Evolutionary conservation across 2,797 vertebrate genomes (phyloP), one percentile per base, ranked within the genome.

Genomic region (Sphenodon punctatus): DNA sequence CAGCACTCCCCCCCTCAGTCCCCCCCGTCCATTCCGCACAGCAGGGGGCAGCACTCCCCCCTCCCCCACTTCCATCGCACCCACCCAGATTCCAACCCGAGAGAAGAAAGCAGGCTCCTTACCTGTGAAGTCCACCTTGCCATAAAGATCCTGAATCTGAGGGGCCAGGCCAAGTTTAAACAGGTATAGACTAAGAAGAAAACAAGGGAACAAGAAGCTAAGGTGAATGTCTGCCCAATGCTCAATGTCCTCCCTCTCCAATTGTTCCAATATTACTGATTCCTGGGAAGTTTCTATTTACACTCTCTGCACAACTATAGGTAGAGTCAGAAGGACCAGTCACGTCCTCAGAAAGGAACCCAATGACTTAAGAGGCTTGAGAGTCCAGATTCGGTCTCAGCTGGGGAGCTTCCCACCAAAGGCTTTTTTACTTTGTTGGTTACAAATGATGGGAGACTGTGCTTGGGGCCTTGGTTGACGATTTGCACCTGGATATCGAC

Each of bases 91-190:
- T 6, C 20, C 16, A 27, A 23, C 38, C 43, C 56, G 32, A 39
- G n/a, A 67, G 43, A 30, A 66, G 58, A 9, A 36, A 56, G 38
- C 7, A n/a, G 19, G 27, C 19, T 67, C 75, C 97, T 97, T 92
- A 99, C 98, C 98, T 92, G 98, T 99, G 93, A 99, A 99, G 88
- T 98, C 98, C 11, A 99, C 98, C 92, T 99, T 99, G 84, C 98
- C 98, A 68, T 99, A 99, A 30, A 99, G 96, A 91, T 99, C 98
- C 94, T 99, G 97, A 91, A 99, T 99, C 95, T 99, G 98, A 2
- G 98, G 98, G 2, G 98, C 98, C 88, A 99, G 95, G 58, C 98
- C 98, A 42, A 99, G 96, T 91, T 99, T 99, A 95, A 99, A 99
- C 93, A 99, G 96, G 95, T 99, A 99, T 82, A 99, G 93, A 84